Evolutionary conservation across 2,797 vertebrate species (phyloP).

Genomic region (Oophaga sylvatica): DNA sequence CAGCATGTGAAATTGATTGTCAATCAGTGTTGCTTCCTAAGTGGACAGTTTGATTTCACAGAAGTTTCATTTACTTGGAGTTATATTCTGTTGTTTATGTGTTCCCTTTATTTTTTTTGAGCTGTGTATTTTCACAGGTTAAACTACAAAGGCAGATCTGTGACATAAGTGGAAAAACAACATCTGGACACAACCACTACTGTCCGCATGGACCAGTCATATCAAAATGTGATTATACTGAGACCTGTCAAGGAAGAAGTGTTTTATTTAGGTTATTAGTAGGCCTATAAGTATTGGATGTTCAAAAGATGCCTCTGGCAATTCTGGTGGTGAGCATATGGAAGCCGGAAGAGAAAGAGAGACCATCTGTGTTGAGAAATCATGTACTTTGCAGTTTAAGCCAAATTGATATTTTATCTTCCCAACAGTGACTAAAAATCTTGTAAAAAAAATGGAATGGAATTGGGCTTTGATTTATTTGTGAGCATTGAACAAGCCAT

Average conservation of each 20-base stretch:
- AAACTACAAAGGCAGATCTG: constrained; percentile 65
- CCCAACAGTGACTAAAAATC: constrained; percentile 34
- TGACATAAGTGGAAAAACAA: constrained; percentile 66
- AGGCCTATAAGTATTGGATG: constrained; percentile 53
- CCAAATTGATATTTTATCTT: constrained; percentile 58
- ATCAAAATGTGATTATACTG: constrained; percentile 64
- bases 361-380: constrained; percentile 50
- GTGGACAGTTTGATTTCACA: no score
- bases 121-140: constrained; percentile 72
- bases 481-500: constrained; percentile 46
- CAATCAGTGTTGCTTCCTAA: no score
- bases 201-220: constrained; percentile 65
- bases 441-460: constrained; percentile 50
- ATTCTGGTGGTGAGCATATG: constrained; percentile 6
- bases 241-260: constrained; percentile 55
- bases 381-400: not conserved
- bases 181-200: constrained; percentile 62
- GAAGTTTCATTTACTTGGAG: no score
- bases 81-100: no score
- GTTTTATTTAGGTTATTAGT: constrained; percentile 62
- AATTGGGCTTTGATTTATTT: constrained; percentile 55
- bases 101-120: no score
- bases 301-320: constrained; percentile 50
- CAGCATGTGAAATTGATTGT: no score
- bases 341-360: constrained; percentile 41